A percentile compares a stretch with the other conserved stretches of the same genome.
Conservation (phyloP, 2,797 vertebrate species). For the Helicolenus hilgendorfi region DNA sequence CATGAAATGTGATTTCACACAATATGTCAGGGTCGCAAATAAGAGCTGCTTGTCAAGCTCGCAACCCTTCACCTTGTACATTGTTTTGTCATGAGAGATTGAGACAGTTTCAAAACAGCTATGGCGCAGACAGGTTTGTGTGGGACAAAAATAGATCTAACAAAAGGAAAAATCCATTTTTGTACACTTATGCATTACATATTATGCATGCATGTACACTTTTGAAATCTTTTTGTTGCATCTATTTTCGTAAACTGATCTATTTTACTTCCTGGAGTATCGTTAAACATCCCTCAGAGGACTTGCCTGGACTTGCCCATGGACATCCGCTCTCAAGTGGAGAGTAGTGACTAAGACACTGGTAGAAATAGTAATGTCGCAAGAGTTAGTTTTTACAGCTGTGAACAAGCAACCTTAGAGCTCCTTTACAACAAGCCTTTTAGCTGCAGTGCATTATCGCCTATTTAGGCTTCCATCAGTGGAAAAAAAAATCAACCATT, state of each 20-base stretch:
- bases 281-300: not conserved
- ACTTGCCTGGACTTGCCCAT: slow-evolving; percentile 30
- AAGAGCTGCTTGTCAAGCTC: not conserved
- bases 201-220: not conserved
- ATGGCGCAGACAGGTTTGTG: not conserved
- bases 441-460: not conserved
- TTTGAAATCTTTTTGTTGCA: not conserved
- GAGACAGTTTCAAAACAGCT: not conserved
- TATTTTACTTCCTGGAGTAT: not conserved
- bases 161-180: not conserved
- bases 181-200: not conserved
- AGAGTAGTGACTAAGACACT: not conserved
- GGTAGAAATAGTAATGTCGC: not conserved
- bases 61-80: not conserved
- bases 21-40: not conserved
- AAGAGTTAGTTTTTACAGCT: slow-evolving; percentile 11
- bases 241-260: slow-evolving; percentile 1
- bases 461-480: not conserved
- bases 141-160: not conserved
- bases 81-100: not conserved
- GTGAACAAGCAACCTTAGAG: not conserved
- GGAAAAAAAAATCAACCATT: not conserved
- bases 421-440: not conserved
- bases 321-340: not conserved
- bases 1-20: slow-evolving; percentile 12